A percentile compares a stretch with the other conserved stretches of the same genome.
These are phyloP conservation scores for Poecile montanus DNA, from an alignment of 2,797 vertebrate species.

Conservation along the genomic window DNA sequence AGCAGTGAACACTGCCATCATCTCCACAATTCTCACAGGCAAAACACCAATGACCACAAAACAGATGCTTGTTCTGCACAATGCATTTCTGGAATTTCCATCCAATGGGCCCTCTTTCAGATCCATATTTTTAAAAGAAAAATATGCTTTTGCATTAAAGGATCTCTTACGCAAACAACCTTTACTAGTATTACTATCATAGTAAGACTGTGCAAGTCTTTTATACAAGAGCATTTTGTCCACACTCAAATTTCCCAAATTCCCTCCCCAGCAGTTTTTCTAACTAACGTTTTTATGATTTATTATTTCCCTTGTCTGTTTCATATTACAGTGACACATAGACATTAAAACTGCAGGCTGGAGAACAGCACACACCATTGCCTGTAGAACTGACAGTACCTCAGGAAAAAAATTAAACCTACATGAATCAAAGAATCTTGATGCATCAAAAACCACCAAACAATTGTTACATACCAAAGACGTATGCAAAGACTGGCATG, in stretches of 20 bases:
- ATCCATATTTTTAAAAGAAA: background rate
- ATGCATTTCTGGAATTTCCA: background rate
- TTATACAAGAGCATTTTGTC: background rate
- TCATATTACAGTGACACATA: background rate
- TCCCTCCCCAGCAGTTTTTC: background rate
- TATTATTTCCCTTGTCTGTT: background rate
- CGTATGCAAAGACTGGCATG: background rate
- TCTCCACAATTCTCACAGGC: background rate
- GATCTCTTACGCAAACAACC: background rate
- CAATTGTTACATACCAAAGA: background rate
- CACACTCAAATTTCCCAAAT: background rate
- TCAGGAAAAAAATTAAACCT: background rate
- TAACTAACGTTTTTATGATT: background rate
- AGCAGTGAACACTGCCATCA: background rate
- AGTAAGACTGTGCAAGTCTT: background rate
- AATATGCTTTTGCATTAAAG: background rate
- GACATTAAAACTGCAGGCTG: background rate
- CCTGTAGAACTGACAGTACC: background rate
- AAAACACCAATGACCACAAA: background rate
- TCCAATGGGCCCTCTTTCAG: background rate
- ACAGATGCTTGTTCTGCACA: background rate
- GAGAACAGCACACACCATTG: background rate
- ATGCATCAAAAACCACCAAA: background rate
- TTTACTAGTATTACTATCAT: background rate
- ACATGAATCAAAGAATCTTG: background rate